Evolutionary conservation across 2,797 vertebrate species (phyloP).

Genomic region (Dipus sagitta): DNA sequence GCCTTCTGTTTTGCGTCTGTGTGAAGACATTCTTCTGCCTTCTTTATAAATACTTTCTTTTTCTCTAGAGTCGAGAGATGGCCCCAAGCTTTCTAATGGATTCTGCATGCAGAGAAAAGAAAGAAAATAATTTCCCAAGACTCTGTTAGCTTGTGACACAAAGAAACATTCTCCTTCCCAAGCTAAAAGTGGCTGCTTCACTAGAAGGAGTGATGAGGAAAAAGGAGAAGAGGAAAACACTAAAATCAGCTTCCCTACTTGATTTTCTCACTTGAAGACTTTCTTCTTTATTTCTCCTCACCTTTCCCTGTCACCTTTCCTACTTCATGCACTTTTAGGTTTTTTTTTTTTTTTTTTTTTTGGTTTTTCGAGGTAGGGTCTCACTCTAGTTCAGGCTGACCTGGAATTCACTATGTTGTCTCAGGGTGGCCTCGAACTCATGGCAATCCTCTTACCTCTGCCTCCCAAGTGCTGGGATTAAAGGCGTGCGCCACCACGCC

Average conservation of each 20-base stretch:
- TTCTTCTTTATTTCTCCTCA: slow-evolving; percentile 20
- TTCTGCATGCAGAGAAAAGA: slow-evolving; percentile 66
- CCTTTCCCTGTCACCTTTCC: slow-evolving; percentile 14
- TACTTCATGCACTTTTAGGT: not conserved
- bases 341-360: too few species aligned
- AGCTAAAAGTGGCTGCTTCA: not conserved
- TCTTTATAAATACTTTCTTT: slow-evolving; percentile 59
- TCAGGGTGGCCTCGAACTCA: too few species aligned
- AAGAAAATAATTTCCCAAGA: slow-evolving; percentile 50
- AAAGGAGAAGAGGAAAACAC: not conserved
- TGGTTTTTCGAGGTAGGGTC: too few species aligned
- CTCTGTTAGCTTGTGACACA: slow-evolving; percentile 28
- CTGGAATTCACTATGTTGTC: too few species aligned
- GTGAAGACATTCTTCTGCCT: slow-evolving; percentile 43
- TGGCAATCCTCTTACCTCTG: too few species aligned
- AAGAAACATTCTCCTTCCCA: slow-evolving; percentile 50
- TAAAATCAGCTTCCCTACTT: not conserved
- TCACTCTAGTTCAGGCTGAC: too few species aligned
- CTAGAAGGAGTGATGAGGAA: not conserved
- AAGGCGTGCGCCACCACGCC: too few species aligned
- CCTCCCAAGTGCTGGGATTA: too few species aligned
- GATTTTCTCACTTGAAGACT: slow-evolving; percentile 56
- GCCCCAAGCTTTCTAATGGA: slow-evolving; percentile 59
- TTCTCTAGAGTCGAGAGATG: slow-evolving; percentile 66
- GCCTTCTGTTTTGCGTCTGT: slow-evolving; percentile 41